Evolutionary conservation across 2,113 vertebrate species (phyloP).

Genomic region (Oryzias melastigma): DNA sequence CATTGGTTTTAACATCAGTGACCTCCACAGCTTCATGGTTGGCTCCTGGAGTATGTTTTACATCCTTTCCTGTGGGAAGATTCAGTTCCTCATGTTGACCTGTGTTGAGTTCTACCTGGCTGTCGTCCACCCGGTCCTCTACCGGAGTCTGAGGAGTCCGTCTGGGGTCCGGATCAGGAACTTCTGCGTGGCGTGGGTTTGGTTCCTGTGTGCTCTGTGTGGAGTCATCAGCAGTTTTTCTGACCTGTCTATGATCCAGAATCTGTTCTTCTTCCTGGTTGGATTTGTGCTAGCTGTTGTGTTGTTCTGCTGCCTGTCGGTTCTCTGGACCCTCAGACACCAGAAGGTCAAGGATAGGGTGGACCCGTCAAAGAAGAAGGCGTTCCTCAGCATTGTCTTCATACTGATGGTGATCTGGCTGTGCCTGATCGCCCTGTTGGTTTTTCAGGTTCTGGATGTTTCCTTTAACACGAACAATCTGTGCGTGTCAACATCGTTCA

Average conservation of each 20-base stretch:
- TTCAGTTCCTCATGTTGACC: slow-evolving; percentile 6
- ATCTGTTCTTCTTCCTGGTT: not conserved
- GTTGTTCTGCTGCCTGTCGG: slow-evolving; percentile 1
- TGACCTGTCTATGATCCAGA: not conserved
- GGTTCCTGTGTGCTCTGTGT: not conserved
- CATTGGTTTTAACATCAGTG: too few relatives aligned
- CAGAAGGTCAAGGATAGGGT: not conserved
- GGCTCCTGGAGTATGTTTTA: not conserved
- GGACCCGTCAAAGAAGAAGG: slow-evolving; percentile 7
- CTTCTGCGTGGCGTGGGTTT: not conserved
- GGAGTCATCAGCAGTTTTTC: not conserved
- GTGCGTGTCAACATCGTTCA: not conserved
- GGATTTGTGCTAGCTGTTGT: not conserved
- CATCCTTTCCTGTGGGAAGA: not conserved
- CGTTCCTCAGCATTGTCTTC: not conserved
- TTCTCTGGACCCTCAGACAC: not conserved
- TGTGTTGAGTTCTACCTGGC: slow-evolving; percentile 33
- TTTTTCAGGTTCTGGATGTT: not conserved
- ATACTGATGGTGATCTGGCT: slow-evolving; percentile 5
- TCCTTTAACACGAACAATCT: not conserved
- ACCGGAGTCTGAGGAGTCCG: not conserved
- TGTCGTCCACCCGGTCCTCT: slow-evolving; percentile 22
- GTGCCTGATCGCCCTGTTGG: not conserved
- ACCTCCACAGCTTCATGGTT: rapidly evolving
- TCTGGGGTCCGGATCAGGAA: slow-evolving; percentile 17